A percentile compares a stretch with the other conserved stretches of the same genome.
Evolutionary conservation across 2,888 invertebrate species (phyloP).

Genomic region (Phorcus lineatus): DNA sequence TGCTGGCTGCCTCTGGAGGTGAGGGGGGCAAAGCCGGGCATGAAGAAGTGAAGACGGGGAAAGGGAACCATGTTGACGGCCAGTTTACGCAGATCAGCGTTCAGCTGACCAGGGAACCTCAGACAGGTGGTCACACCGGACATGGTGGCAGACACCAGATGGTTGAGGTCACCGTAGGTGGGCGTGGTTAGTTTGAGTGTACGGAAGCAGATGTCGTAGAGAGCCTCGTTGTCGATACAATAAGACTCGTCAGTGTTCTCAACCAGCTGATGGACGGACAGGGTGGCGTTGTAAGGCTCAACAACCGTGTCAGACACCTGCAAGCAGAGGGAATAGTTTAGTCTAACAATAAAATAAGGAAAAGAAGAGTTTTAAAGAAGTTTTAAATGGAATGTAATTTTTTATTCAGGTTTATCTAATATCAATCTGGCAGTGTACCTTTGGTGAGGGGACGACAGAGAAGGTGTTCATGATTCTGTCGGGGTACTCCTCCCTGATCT

Average conservation of each 20-base stretch:
- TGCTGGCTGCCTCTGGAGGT: background rate
- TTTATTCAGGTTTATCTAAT: background rate
- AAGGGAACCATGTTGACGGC: constrained; percentile 9
- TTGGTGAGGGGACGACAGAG: constrained; percentile 92
- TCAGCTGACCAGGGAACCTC: background rate
- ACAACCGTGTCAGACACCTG: constrained; percentile 84
- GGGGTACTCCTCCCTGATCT: constrained; percentile 97
- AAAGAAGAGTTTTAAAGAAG: background rate
- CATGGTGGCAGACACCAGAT: constrained; percentile 79
- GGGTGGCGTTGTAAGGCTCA: constrained; percentile 88
- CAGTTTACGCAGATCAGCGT: background rate
- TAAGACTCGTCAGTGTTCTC: constrained; percentile 93
- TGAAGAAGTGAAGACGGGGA: constrained; percentile 9
- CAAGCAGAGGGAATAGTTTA: background rate
- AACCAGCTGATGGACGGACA: constrained; percentile 82
- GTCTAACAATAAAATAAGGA: too few species aligned
- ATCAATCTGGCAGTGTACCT: constrained; percentile 74
- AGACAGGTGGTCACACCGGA: background rate
- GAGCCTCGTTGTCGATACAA: constrained; percentile 91
- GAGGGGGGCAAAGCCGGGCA: background rate
- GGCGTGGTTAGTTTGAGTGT: constrained; percentile 88
- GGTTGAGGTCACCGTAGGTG: constrained; percentile 90
- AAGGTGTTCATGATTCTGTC: constrained; percentile 94
- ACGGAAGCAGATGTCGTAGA: constrained; percentile 92
- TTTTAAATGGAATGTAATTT: background rate